phyloP scores from a whole-genome alignment of 53 echinoderm and acorn worm genomes.

The Arbacia lixula region DNA sequence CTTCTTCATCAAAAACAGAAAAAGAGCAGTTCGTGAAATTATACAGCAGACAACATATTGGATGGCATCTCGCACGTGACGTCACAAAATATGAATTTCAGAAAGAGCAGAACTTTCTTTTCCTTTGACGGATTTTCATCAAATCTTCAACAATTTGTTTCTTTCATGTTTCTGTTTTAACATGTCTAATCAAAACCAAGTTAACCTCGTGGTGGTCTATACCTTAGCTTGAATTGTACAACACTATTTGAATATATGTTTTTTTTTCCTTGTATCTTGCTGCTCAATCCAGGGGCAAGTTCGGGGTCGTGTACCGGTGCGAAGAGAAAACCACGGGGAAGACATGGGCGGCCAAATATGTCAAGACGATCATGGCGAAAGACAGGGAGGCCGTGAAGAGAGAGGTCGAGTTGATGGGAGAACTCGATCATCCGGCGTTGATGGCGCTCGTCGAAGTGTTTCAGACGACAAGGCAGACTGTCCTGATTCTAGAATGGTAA shows the following conservation, averaged over 20 bases:
- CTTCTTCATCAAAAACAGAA: too few relatives aligned
- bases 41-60: too few relatives aligned
- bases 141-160: too few relatives aligned
- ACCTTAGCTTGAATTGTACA: too few relatives aligned
- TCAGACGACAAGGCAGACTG: slow-evolving; percentile 69
- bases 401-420: slow-evolving; percentile 84
- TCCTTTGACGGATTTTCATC: too few relatives aligned
- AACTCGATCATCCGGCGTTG: slow-evolving; percentile 77
- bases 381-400: slow-evolving; percentile 79
- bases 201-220: too few relatives aligned
- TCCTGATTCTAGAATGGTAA: slow-evolving; percentile 88
- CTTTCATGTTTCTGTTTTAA: too few relatives aligned
- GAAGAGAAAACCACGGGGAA: slow-evolving; percentile 76
- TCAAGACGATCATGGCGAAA: slow-evolving; percentile 80
- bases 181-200: background rate
- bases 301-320: slow-evolving; percentile 91
- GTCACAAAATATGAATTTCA: too few relatives aligned
- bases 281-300: slow-evolving; percentile 83
- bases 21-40: too few relatives aligned
- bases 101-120: too few relatives aligned
- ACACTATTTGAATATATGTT: background rate
- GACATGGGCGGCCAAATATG: slow-evolving; percentile 89
- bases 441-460: slow-evolving; percentile 87
- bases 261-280: too few relatives aligned
- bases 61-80: too few relatives aligned